Conservation (phyloP, 2,888 invertebrate species). For the Oasisia sp. region DNA sequence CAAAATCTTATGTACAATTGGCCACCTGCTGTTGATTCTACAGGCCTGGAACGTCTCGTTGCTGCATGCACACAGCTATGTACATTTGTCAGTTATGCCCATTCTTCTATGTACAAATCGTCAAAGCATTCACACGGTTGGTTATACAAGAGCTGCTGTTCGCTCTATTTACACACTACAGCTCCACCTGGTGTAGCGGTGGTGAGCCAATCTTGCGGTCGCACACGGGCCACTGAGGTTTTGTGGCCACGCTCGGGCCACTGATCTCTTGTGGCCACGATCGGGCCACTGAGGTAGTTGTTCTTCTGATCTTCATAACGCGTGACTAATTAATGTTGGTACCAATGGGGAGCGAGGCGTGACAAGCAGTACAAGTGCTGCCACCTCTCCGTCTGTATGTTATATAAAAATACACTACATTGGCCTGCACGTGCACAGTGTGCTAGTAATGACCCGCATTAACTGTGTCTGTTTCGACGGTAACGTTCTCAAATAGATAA, state of each 20-base stretch:
- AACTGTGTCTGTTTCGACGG: neutral
- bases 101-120: neutral
- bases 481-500: no score
- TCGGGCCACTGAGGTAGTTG: neutral
- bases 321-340: neutral
- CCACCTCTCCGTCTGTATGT: neutral
- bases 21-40: neutral
- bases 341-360: neutral
- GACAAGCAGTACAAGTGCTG: neutral
- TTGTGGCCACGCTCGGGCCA: no score
- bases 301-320: neutral
- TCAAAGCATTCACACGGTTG: constrained; percentile 3
- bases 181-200: neutral
- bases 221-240: neutral
- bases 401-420: neutral
- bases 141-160: neutral
- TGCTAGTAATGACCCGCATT: neutral
- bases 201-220: neutral
- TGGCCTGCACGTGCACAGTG: neutral
- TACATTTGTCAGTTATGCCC: neutral
- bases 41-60: neutral
- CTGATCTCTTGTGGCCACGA: no score
- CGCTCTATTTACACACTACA: neutral
- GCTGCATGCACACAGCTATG: neutral
- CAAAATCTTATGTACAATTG: neutral